Conservation (phyloP, 1,140 invertebrate genomes). For the Drosophila sproati region DNA sequence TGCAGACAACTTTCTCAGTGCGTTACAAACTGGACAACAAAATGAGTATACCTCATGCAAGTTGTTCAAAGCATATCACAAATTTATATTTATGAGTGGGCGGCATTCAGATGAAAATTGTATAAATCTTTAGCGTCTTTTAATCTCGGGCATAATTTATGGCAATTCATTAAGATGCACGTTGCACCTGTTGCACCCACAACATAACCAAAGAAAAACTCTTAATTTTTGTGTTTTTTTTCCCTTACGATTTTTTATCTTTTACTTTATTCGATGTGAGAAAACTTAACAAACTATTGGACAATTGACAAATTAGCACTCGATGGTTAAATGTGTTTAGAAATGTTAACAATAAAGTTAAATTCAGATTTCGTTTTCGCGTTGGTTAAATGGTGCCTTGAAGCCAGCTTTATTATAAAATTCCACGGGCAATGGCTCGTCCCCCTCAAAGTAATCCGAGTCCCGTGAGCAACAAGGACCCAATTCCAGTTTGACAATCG, state of each 20-base stretch:
- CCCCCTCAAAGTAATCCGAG: constrained; percentile 66
- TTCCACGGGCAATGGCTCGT: constrained; percentile 52
- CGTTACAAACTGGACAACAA: too few species aligned
- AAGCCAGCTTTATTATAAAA: constrained; percentile 72
- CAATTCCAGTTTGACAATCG: constrained; percentile 67
- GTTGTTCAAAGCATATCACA: not conserved
- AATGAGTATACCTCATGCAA: too few species aligned
- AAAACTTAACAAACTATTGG: constrained; percentile 10
- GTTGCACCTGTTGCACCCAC: not conserved
- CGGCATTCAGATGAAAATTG: constrained; percentile 19
- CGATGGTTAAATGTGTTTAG: too few species aligned
- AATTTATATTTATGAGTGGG: constrained; percentile 14
- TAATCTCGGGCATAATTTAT: constrained; percentile 11
- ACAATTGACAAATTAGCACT: not conserved
- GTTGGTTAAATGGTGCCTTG: constrained; percentile 57
- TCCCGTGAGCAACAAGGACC: constrained; percentile 69
- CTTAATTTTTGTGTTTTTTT: too few species aligned
- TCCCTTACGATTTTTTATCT: not conserved
- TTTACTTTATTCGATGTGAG: constrained; percentile 6
- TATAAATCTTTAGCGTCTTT: constrained; percentile 17
- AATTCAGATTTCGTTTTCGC: not conserved
- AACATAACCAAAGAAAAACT: not conserved
- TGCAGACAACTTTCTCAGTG: too few species aligned
- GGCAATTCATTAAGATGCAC: constrained; percentile 22
- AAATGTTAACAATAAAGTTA: not conserved